phyloP scores from a whole-genome alignment of 2,113 vertebrate genomes.

The Myotis davidii region DNA sequence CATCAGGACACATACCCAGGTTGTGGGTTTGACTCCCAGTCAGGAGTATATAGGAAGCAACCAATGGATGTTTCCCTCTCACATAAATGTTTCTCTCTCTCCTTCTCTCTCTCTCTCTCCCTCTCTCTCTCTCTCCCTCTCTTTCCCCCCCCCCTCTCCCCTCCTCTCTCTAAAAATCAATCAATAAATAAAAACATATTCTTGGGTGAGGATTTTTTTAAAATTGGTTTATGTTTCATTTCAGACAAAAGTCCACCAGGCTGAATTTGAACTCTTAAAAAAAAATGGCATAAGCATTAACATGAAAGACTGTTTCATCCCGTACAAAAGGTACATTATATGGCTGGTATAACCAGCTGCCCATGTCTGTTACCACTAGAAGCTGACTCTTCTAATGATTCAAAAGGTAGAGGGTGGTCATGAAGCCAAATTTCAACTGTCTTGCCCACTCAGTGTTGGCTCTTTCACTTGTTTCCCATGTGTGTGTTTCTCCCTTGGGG shows the following conservation, averaged over 20 bases:
- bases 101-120: too few species aligned
- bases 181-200: neutral
- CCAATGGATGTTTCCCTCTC: neutral
- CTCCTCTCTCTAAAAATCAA: neutral
- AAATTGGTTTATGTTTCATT: constrained; percentile 20
- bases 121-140: too few species aligned
- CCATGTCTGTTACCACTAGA: constrained; percentile 11
- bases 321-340: neutral
- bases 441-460: neutral
- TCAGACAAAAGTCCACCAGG: neutral
- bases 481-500: neutral
- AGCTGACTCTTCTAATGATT: constrained; percentile 3
- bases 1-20: neutral
- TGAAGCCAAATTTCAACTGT: constrained; percentile 19
- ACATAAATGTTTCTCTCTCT: neutral
- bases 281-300: constrained; percentile 23
- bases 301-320: constrained; percentile 6
- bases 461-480: neutral
- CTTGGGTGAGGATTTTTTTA: neutral
- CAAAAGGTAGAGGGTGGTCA: neutral
- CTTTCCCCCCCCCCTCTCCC: too few species aligned
- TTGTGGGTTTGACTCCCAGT: neutral
- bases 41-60: neutral
- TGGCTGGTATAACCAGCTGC: neutral
- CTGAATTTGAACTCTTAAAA: neutral